These are phyloP conservation scores for Lasioglossum lativentre DNA, from an alignment of 2,888 invertebrate genomes.

Conservation along the genomic window DNA sequence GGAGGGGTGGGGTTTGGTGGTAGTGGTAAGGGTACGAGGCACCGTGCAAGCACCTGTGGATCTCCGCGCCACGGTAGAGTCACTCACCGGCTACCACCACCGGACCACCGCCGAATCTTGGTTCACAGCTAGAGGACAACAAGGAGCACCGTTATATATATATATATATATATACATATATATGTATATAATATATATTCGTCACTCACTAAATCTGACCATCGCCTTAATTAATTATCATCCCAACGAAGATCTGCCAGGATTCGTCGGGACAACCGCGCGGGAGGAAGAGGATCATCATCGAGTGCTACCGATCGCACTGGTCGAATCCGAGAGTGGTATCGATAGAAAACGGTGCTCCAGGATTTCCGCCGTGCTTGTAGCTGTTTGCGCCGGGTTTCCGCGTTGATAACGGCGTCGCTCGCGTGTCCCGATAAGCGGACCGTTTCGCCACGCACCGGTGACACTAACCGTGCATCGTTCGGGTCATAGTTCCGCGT, in stretches of 20 bases:
- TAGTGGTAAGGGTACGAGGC: constrained; percentile 78
- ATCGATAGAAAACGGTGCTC: background rate
- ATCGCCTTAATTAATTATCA: background rate
- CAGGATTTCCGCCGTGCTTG: constrained; percentile 13
- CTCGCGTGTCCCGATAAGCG: constrained; percentile 32
- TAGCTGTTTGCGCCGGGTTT: background rate
- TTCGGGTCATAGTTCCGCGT: constrained; percentile 17
- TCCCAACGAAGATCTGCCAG: too few species aligned
- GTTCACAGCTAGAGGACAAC: constrained; percentile 61
- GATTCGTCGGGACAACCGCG: background rate
- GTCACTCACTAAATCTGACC: too few species aligned
- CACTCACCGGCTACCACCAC: constrained; percentile 84
- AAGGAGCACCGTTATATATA: constrained; percentile 52
- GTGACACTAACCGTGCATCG: constrained; percentile 18
- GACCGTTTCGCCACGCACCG: constrained; percentile 15
- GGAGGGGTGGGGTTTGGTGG: constrained; percentile 71
- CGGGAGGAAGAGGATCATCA: background rate
- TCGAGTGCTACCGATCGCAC: background rate
- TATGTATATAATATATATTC: too few species aligned
- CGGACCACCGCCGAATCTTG: constrained; percentile 78
- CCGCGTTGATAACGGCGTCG: constrained; percentile 21
- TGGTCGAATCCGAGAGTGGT: background rate
- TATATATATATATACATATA: too few species aligned
- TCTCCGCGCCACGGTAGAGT: constrained; percentile 81
- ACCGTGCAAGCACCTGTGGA: constrained; percentile 83